Evolutionary conservation across 2,888 invertebrate genomes (phyloP).

Genomic region (Leucania comma): DNA sequence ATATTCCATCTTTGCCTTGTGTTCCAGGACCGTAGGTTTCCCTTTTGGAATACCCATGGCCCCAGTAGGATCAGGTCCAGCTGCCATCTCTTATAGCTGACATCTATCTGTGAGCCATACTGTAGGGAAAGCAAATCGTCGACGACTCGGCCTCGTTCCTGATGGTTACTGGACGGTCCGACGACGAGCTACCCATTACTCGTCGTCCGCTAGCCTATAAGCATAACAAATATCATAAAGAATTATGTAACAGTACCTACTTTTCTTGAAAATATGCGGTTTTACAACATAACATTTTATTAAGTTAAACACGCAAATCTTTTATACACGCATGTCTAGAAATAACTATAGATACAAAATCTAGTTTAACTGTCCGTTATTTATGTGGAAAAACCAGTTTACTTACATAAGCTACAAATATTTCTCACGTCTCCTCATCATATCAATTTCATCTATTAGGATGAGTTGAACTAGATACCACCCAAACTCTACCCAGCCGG

Average conservation of each 20-base stretch:
- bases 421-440: neutral
- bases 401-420: constrained; percentile 12
- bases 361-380: neutral
- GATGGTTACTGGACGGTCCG: too few species aligned
- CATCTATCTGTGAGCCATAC: too few species aligned
- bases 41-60: too few species aligned
- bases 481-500: too few species aligned
- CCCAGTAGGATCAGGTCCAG: too few species aligned
- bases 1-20: too few species aligned
- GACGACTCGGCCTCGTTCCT: too few species aligned
- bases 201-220: too few species aligned
- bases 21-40: too few species aligned
- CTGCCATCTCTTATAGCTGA: too few species aligned
- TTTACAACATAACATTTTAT: constrained; percentile 16
- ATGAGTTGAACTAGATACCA: neutral
- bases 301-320: constrained; percentile 21
- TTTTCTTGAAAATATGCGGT: neutral
- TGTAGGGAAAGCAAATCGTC: too few species aligned
- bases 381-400: constrained; percentile 12
- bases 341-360: constrained; percentile 8
- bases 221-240: neutral
- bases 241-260: constrained; percentile 1
- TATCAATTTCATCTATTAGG: neutral
- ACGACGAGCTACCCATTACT: too few species aligned
- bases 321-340: constrained; percentile 21